Conservation (phyloP, 2,113 vertebrate species). For the Pungitius pungitius region DNA sequence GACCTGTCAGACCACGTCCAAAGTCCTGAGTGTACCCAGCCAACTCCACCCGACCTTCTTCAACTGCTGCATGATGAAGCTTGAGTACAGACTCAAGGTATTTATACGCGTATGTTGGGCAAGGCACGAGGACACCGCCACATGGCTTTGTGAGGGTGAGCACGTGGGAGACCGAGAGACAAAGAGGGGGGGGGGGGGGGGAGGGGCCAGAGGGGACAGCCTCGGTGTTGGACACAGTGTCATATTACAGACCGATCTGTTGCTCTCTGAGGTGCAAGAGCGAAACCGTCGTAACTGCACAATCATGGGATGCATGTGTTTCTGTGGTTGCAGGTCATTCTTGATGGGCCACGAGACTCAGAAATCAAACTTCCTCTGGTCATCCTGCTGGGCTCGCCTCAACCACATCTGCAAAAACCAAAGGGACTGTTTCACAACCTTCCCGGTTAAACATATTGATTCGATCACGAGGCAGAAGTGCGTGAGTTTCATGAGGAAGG, state of each 20-base stretch:
- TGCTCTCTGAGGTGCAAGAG: not conserved
- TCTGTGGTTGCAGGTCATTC: conserved; percentile 60
- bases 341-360: conserved; percentile 62
- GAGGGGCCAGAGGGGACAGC: conserved; percentile 9
- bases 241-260: conserved; percentile 50
- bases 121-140: conserved; percentile 3
- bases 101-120: not conserved
- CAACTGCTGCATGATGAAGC: conserved; percentile 77
- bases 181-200: not conserved
- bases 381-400: conserved; percentile 54
- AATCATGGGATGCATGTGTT: too few species aligned
- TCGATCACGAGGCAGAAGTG: not conserved
- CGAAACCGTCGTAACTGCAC: not conserved
- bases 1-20: conserved; percentile 42
- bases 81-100: conserved; percentile 75
- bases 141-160: conserved; percentile 12
- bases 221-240: conserved; percentile 20
- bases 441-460: conserved; percentile 19
- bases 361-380: conserved; percentile 77
- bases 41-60: conserved; percentile 66
- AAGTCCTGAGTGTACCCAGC: conserved; percentile 56
- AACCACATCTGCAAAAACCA: conserved; percentile 47
- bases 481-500: not conserved
- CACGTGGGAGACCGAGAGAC: too few species aligned
- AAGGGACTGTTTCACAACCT: conserved; percentile 61